Evolutionary conservation across 1,140 invertebrate genomes (phyloP).

Genomic region (Aleiodes sp.): DNA sequence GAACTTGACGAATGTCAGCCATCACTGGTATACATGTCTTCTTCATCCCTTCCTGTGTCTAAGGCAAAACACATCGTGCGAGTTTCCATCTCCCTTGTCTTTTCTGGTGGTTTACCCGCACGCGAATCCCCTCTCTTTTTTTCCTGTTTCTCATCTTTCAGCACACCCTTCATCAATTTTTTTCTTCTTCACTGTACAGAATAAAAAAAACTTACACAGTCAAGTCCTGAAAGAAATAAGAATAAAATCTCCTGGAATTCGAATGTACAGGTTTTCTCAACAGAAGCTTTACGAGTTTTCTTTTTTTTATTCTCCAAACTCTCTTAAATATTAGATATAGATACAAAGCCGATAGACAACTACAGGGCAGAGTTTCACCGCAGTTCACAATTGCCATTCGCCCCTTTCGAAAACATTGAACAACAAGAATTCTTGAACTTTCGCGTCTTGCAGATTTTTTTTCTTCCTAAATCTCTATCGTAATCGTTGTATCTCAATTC

Average conservation of each 20-base stretch:
- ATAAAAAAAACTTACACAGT: conserved; percentile 38
- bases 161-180: conserved; percentile 35
- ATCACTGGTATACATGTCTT: too few relatives aligned
- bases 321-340: neutral
- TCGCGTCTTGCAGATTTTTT: too few relatives aligned
- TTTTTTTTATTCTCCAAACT: conserved; percentile 34
- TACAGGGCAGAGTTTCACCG: conserved; percentile 55
- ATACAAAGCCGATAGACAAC: conserved; percentile 33
- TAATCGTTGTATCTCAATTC: too few relatives aligned
- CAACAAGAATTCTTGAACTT: conserved; percentile 7
- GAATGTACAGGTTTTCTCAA: neutral
- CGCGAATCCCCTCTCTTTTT: conserved; percentile 24
- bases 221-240: conserved; percentile 31
- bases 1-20: too few relatives aligned
- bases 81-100: neutral
- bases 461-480: too few relatives aligned
- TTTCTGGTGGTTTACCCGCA: too few relatives aligned
- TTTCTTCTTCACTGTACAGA: conserved; percentile 29
- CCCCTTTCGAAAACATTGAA: conserved; percentile 36
- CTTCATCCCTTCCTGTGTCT: too few relatives aligned
- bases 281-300: conserved; percentile 35
- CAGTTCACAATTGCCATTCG: conserved; percentile 60
- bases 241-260: neutral
- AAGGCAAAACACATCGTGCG: neutral
- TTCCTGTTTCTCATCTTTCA: conserved; percentile 41